Percentiles rank a stretch among this genome's conserved stretches.
Evolutionary conservation across 2,888 invertebrate species (phyloP).

Genomic region (Drosophila birchii): DNA sequence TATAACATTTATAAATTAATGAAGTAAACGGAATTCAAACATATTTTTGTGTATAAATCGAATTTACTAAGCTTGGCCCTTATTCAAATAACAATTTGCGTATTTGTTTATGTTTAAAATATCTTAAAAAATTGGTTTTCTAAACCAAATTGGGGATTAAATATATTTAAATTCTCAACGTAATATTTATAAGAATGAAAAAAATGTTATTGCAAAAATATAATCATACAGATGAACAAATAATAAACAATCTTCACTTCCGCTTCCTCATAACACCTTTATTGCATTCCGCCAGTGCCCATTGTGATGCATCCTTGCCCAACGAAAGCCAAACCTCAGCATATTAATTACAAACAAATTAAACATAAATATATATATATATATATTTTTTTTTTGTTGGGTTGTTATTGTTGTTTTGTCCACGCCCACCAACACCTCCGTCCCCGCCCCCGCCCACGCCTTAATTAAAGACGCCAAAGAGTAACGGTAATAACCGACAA

Average conservation of each 20-base stretch:
- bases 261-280: not conserved
- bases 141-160: too few relatives aligned
- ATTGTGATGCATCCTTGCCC: slow-evolving; percentile 10
- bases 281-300: slow-evolving; percentile 10
- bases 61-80: too few relatives aligned
- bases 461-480: slow-evolving; percentile 70
- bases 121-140: not conserved
- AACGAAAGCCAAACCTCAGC: slow-evolving; percentile 31
- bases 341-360: slow-evolving; percentile 59
- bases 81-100: not conserved
- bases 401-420: slow-evolving; percentile 7
- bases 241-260: not conserved
- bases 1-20: not conserved
- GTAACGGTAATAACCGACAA: slow-evolving; percentile 63
- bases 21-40: not conserved
- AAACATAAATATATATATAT: slow-evolving; percentile 11
- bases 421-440: not conserved
- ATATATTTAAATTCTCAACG: not conserved
- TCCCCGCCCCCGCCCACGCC: slow-evolving; percentile 33
- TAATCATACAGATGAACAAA: too few relatives aligned
- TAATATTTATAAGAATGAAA: not conserved
- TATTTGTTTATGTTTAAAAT: not conserved
- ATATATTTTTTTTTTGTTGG: not conserved
- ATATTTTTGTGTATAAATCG: not conserved
- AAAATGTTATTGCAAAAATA: too few relatives aligned